These are phyloP conservation scores for Phortica magna DNA, from an alignment of 2,888 invertebrate species.

Conservation along the genomic window DNA sequence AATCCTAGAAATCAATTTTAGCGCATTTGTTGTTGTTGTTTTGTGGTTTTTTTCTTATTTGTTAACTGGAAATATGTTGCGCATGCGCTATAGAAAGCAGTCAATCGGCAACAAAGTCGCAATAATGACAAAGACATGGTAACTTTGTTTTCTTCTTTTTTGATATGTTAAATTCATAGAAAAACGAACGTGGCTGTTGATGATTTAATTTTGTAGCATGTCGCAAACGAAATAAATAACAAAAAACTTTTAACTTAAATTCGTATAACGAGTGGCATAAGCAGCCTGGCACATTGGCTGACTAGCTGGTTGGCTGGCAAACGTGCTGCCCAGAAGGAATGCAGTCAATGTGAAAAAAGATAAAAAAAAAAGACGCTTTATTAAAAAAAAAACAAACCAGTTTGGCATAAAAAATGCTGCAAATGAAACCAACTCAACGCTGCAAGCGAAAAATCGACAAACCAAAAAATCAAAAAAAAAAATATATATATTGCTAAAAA, in stretches of 20 bases:
- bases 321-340: constrained; percentile 67
- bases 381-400: constrained; percentile 19
- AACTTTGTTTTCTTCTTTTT: not conserved
- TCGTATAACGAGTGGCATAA: too few relatives aligned
- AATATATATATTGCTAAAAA: not conserved
- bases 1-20: constrained; percentile 51
- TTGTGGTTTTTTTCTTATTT: not conserved
- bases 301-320: constrained; percentile 56
- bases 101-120: not conserved
- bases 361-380: constrained; percentile 15
- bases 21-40: not conserved
- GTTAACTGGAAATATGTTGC: constrained; percentile 3
- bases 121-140: not conserved
- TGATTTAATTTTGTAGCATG: constrained; percentile 19
- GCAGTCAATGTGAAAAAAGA: constrained; percentile 56
- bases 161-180: constrained; percentile 29
- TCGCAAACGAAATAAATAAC: constrained; percentile 7
- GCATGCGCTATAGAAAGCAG: constrained; percentile 5
- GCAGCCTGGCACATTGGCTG: constrained; percentile 37
- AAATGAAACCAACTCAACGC: constrained; percentile 23
- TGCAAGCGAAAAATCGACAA: constrained; percentile 3
- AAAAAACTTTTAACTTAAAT: constrained; percentile 25
- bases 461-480: constrained; percentile 16
- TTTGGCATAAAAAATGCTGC: constrained; percentile 24
- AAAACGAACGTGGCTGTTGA: not conserved